A percentile compares a stretch with the other conserved stretches of the same genome.
These are phyloP conservation scores for Coregonus sp. DNA, from an alignment of 2,797 vertebrate genomes.

Conservation along the genomic window DNA sequence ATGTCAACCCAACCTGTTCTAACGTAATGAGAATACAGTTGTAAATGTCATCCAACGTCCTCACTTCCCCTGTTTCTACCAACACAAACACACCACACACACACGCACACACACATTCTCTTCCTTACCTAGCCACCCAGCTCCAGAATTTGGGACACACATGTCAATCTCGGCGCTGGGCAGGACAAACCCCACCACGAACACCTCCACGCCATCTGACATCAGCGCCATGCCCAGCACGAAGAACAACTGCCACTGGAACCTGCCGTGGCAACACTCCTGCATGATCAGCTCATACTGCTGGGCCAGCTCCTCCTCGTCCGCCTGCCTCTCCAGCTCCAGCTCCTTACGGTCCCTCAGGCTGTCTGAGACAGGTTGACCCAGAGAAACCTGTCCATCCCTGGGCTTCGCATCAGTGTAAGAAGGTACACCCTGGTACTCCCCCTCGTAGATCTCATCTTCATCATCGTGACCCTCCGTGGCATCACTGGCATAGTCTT, in stretches of 20 bases:
- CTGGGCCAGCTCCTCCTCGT: slow-evolving; percentile 94
- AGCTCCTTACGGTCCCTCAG: slow-evolving; percentile 83
- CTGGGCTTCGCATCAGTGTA: slow-evolving; percentile 66
- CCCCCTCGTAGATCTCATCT: slow-evolving; percentile 96
- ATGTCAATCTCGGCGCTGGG: slow-evolving; percentile 96
- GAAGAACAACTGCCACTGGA: slow-evolving; percentile 97
- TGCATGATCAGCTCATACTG: slow-evolving; percentile 97
- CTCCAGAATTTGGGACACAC: slow-evolving; percentile 93
- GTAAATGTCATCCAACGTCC: slow-evolving; percentile 37
- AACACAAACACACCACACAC: not conserved
- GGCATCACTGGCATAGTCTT: slow-evolving; percentile 92
- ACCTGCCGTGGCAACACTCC: slow-evolving; percentile 93
- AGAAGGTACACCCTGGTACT: slow-evolving; percentile 93
- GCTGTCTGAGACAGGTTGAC: slow-evolving; percentile 75
- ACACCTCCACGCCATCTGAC: slow-evolving; percentile 96
- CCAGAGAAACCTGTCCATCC: slow-evolving; percentile 73
- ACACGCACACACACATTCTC: not conserved
- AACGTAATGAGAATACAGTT: slow-evolving; percentile 44
- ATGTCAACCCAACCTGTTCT: slow-evolving; percentile 68
- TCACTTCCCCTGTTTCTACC: not conserved
- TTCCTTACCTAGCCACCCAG: slow-evolving; percentile 94
- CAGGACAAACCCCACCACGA: slow-evolving; percentile 94
- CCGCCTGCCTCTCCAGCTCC: slow-evolving; percentile 88
- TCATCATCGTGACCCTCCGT: slow-evolving; percentile 97
- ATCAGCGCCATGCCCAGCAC: slow-evolving; percentile 94